Percentiles rank a stretch among this genome's conserved stretches.
These are phyloP conservation scores for Callospermophilus lateralis DNA, from an alignment of 2,113 vertebrate genomes.

Conservation along the genomic window DNA sequence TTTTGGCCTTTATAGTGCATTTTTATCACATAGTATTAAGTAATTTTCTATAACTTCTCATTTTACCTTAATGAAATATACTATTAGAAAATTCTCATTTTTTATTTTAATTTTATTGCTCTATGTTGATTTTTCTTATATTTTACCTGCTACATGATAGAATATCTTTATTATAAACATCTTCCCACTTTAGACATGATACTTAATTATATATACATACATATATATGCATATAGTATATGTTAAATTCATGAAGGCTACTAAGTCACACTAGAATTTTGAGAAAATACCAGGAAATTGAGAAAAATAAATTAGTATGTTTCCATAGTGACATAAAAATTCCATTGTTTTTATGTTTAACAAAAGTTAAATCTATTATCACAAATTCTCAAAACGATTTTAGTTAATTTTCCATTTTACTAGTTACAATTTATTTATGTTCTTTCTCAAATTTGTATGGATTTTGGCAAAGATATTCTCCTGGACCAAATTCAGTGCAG, in stretches of 20 bases:
- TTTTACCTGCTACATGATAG: not conserved
- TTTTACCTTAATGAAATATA: not conserved
- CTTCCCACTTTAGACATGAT: not conserved
- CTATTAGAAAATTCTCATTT: not conserved
- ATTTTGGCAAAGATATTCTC: not conserved
- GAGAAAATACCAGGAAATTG: not conserved
- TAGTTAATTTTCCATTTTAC: not conserved
- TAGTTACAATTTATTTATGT: not conserved
- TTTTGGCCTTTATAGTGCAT: not conserved
- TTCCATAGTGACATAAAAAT: not conserved
- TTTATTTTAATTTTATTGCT: not conserved
- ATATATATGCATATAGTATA: not conserved
- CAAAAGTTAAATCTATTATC: not conserved
- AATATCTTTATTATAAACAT: not conserved
- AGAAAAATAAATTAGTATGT: not conserved
- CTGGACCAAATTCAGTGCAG: not conserved
- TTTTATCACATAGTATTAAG: not conserved
- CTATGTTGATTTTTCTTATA: not conserved
- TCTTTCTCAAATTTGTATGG: not conserved
- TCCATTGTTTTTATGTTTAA: not conserved
- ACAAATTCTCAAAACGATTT: not conserved
- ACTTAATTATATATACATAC: not conserved
- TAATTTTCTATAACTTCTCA: not conserved
- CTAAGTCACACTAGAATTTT: not conserved
- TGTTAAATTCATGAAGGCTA: not conserved